Evolutionary conservation across 2,113 vertebrate species (phyloP).

Genomic region (Pandion haliaetus): DNA sequence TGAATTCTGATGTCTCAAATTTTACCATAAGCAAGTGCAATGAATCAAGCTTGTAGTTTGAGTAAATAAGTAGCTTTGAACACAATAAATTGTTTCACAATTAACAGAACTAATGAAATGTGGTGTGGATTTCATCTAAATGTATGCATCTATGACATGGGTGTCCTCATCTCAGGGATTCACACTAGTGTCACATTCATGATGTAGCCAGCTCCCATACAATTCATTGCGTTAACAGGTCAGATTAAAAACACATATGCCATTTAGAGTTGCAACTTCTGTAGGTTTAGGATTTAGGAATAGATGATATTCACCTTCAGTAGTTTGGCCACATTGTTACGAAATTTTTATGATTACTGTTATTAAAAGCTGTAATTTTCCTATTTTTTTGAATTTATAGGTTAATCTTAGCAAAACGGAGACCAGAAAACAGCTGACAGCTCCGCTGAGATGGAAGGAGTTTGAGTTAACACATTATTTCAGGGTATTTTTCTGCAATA

Average conservation of each 20-base stretch:
- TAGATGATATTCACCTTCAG: not conserved
- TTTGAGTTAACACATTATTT: not conserved
- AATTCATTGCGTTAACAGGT: not conserved
- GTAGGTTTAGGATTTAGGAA: not conserved
- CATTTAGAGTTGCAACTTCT: not conserved
- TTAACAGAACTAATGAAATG: not conserved
- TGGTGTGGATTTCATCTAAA: not conserved
- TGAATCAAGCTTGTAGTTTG: not conserved
- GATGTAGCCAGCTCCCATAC: not conserved
- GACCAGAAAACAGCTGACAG: not conserved
- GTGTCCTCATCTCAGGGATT: not conserved
- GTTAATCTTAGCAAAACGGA: not conserved
- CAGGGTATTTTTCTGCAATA: not conserved
- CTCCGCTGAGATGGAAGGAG: not conserved
- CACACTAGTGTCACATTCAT: not conserved
- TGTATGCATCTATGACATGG: accelerated
- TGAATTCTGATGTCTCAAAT: not conserved
- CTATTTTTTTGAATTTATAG: not conserved
- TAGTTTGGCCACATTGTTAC: not conserved
- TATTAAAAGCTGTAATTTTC: not conserved
- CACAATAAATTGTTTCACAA: not conserved
- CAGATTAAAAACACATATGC: not conserved
- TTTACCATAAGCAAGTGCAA: not conserved
- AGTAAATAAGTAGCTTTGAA: not conserved
- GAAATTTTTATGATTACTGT: not conserved